phyloP scores from a whole-genome alignment of 2,113 vertebrate species.

The Aegotheles bennettii region DNA sequence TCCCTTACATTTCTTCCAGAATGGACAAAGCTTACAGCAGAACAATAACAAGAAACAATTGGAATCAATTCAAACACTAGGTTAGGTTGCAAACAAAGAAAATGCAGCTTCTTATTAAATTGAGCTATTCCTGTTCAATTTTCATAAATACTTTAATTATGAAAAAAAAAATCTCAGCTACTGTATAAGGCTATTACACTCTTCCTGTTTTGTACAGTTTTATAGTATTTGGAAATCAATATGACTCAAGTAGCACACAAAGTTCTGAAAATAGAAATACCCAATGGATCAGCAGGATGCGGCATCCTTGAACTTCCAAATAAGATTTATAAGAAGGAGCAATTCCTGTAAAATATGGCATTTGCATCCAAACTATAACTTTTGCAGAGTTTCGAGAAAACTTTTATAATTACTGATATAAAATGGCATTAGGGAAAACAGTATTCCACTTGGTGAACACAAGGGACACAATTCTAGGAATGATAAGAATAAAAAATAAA shows the following conservation, averaged over 20 bases:
- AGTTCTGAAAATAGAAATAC: slow-evolving; percentile 63
- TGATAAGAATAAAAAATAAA: not conserved
- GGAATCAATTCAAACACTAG: not conserved
- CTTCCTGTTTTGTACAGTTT: slow-evolving; percentile 65
- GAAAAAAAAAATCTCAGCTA: not conserved
- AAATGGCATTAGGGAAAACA: not conserved
- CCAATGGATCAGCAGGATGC: slow-evolving; percentile 33
- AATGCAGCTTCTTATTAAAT: not conserved
- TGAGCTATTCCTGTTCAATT: slow-evolving; percentile 33
- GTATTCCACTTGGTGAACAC: not conserved
- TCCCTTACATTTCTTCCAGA: not conserved
- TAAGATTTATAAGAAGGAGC: slow-evolving; percentile 7
- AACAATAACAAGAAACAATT: not conserved
- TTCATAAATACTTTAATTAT: slow-evolving; percentile 59
- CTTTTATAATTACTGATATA: not conserved
- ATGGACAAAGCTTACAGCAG: not conserved
- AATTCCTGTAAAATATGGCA: slow-evolving; percentile 55
- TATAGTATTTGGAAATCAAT: slow-evolving; percentile 66
- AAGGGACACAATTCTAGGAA: not conserved
- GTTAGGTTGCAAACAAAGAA: not conserved
- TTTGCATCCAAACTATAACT: not conserved
- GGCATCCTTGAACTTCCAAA: slow-evolving; percentile 50
- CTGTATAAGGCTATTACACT: slow-evolving; percentile 11
- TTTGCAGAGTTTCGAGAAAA: slow-evolving; percentile 42
- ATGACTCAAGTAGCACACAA: slow-evolving; percentile 51